phyloP scores from a whole-genome alignment of 2,113 vertebrate species.

The Rhineura floridana region DNA sequence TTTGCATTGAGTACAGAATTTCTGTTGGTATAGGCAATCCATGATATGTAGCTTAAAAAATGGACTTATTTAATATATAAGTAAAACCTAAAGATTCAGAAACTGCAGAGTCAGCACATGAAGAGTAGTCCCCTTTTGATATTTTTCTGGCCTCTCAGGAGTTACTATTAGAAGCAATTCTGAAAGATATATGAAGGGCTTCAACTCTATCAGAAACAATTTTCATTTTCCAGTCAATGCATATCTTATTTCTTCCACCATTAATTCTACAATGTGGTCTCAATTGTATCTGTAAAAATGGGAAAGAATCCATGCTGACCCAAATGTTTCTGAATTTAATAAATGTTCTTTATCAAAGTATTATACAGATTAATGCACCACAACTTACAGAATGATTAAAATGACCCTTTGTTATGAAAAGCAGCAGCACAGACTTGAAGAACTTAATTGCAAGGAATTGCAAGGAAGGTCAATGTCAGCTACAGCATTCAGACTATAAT shows the following conservation, averaged over 20 bases:
- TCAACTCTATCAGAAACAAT: conserved; percentile 74
- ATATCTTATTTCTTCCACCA: conserved; percentile 83
- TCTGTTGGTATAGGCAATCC: neutral
- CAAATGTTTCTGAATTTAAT: conserved; percentile 77
- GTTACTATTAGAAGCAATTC: conserved; percentile 51
- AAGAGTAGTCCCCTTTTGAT: conserved; percentile 35
- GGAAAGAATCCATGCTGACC: conserved; percentile 73
- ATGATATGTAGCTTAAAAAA: neutral
- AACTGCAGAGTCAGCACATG: conserved; percentile 21
- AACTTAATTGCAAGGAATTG: conserved; percentile 76
- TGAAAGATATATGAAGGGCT: conserved; percentile 66
- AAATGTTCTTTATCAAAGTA: conserved; percentile 79
- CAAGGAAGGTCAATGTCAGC: conserved; percentile 73
- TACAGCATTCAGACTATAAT: conserved; percentile 60
- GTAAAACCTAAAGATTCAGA: conserved; percentile 23
- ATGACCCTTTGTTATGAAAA: conserved; percentile 76
- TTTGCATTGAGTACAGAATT: neutral
- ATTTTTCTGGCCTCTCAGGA: conserved; percentile 30
- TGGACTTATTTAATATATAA: neutral
- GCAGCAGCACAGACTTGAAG: conserved; percentile 58
- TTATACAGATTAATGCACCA: conserved; percentile 78
- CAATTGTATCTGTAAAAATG: conserved; percentile 75
- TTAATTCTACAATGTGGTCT: conserved; percentile 79
- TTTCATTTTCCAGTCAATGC: conserved; percentile 80
- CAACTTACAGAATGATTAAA: conserved; percentile 78